Percentiles rank a stretch among this genome's conserved stretches.
Evolutionary conservation across 1,140 invertebrate species (phyloP).

Genomic region (Belonocnema kinseyi): DNA sequence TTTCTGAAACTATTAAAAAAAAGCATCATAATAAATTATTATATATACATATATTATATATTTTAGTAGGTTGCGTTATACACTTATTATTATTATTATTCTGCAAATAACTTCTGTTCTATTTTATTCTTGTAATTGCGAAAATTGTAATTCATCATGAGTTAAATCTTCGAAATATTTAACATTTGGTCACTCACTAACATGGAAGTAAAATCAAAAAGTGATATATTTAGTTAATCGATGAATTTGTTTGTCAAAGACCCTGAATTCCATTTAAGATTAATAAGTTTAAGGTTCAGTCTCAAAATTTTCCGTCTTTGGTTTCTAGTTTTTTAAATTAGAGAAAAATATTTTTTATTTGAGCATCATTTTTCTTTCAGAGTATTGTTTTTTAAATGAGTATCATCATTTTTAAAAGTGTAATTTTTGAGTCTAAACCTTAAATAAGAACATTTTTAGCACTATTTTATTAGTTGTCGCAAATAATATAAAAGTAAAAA

Average conservation of each 20-base stretch:
- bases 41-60: conserved; percentile 8
- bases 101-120: conserved; percentile 1
- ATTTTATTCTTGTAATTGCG: not conserved
- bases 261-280: conserved; percentile 27
- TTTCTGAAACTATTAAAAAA: conserved; percentile 1
- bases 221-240: conserved; percentile 41
- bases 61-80: conserved; percentile 30
- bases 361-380: too few species aligned
- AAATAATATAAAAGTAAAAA: too few species aligned
- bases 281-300: not conserved
- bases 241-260: conserved; percentile 16
- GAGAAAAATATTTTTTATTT: too few species aligned
- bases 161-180: conserved; percentile 10
- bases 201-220: conserved; percentile 45
- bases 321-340: too few species aligned
- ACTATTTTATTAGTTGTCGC: too few species aligned
- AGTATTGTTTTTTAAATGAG: too few species aligned
- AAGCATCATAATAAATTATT: conserved; percentile 27
- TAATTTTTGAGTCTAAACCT: too few species aligned
- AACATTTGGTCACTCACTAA: conserved; percentile 32
- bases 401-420: too few species aligned
- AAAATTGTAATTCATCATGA: conserved; percentile 18
- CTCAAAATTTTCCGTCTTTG: too few species aligned
- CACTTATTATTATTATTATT: conserved; percentile 28
- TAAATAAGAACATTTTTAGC: too few species aligned